Percentiles rank a stretch among this genome's conserved stretches.
phyloP scores from a whole-genome alignment of 2,888 invertebrate species.

The Cyaniris semiargus region DNA sequence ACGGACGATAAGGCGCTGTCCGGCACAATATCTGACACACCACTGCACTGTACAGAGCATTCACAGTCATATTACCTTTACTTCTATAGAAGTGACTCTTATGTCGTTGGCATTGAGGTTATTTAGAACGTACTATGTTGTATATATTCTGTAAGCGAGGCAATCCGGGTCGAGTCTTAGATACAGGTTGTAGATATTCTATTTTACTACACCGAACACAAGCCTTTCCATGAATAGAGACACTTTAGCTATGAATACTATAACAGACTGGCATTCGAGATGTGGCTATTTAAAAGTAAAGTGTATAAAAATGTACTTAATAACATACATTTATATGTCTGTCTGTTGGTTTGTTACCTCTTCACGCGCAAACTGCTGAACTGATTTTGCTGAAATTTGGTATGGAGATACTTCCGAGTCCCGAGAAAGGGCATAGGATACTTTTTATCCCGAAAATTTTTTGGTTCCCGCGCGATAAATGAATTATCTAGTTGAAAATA shows the following conservation, averaged over 20 bases:
- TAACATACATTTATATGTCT: neutral
- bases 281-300: too few species aligned
- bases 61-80: neutral
- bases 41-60: neutral
- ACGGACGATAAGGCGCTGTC: neutral
- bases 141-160: neutral
- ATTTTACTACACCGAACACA: neutral
- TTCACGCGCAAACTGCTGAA: too few species aligned
- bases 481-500: too few species aligned
- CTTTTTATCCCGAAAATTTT: too few species aligned
- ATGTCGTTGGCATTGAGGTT: neutral
- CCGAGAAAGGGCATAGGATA: too few species aligned
- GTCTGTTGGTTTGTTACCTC: too few species aligned
- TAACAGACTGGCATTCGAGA: neutral
- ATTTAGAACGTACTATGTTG: neutral
- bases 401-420: too few species aligned
- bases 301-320: neutral
- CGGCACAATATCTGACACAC: conserved; percentile 3
- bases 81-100: neutral
- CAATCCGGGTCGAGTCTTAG: neutral
- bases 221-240: neutral
- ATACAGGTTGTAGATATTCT: conserved; percentile 8
- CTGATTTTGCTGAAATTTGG: too few species aligned
- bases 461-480: too few species aligned
- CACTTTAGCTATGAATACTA: neutral